phyloP scores from a whole-genome alignment of 2,113 vertebrate genomes.

The Progne subis region DNA sequence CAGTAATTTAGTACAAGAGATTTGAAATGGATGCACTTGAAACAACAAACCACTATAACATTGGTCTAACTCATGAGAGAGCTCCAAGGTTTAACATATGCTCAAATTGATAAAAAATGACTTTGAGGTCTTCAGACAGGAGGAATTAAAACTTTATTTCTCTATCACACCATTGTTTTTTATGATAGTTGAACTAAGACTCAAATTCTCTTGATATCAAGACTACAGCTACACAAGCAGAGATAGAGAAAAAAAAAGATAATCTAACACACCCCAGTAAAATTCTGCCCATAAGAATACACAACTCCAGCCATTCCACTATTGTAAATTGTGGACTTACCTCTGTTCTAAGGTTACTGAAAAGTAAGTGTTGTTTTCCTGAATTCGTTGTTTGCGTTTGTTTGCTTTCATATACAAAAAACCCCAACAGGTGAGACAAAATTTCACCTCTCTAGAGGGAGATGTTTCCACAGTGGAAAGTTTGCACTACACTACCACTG shows the following conservation, averaged over 20 bases:
- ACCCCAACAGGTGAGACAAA: background rate
- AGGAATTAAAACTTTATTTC: background rate
- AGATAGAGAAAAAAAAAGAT: background rate
- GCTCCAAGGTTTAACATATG: background rate
- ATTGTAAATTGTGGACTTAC: background rate
- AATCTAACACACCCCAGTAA: background rate
- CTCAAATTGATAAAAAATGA: background rate
- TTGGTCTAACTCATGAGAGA: background rate
- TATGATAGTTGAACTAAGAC: background rate
- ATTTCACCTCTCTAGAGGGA: background rate
- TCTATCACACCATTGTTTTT: background rate
- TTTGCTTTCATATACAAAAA: background rate
- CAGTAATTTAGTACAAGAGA: background rate
- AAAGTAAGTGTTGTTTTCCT: background rate
- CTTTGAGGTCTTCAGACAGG: background rate
- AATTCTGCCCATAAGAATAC: background rate
- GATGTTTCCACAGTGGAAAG: background rate
- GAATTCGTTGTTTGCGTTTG: background rate
- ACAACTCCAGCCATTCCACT: background rate
- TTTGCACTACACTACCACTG: background rate
- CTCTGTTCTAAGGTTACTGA: background rate
- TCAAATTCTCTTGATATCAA: background rate
- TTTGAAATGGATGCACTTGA: background rate
- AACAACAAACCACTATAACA: background rate
- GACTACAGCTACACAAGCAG: background rate